Evolutionary conservation across 2,113 vertebrate genomes (phyloP).

Genomic region (Lagopus leucura): DNA sequence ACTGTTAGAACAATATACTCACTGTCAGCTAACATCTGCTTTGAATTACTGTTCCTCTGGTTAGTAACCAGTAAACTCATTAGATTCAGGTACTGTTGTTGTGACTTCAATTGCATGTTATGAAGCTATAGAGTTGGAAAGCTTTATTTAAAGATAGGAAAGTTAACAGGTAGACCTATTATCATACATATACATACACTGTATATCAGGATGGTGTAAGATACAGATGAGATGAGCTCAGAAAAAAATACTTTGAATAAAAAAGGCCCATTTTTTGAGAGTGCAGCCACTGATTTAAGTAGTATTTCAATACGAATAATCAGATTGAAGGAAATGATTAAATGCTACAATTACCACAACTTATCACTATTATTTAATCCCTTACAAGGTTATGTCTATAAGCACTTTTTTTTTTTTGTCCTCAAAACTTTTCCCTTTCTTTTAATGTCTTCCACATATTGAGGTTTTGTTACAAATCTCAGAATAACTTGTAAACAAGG

Average conservation of each 20-base stretch:
- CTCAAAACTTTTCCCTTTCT: neutral
- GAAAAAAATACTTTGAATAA: neutral
- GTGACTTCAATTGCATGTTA: neutral
- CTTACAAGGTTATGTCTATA: neutral
- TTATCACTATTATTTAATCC: neutral
- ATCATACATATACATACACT: neutral
- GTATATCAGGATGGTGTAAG: neutral
- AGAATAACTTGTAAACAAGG: neutral
- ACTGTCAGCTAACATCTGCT: neutral
- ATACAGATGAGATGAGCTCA: neutral
- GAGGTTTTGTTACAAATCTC: neutral
- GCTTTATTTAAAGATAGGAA: neutral
- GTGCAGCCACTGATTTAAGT: neutral
- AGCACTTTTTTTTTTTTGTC: neutral
- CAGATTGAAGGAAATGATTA: neutral
- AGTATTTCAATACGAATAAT: neutral
- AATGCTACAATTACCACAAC: neutral
- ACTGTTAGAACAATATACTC: neutral
- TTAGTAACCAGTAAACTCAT: neutral
- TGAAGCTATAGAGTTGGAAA: neutral
- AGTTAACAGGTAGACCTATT: neutral
- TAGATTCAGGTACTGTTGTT: neutral
- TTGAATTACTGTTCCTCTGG: neutral
- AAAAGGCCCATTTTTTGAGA: neutral
- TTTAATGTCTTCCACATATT: neutral